Conservation (phyloP, 2,797 vertebrate genomes). For the Antrozous pallidus region DNA sequence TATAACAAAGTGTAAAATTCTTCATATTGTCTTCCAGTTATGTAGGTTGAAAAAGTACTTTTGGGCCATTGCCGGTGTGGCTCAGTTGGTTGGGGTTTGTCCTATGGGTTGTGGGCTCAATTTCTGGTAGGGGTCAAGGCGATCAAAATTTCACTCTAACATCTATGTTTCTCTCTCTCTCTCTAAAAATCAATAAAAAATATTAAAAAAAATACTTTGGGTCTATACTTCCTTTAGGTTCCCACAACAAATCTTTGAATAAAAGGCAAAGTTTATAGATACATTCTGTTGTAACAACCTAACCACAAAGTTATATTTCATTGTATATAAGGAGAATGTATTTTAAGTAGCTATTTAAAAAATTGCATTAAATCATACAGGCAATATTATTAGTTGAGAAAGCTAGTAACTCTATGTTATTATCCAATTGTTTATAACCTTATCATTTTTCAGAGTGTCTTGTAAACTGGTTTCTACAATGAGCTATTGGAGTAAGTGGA, state of each 20-base stretch:
- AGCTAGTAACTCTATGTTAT: conserved; percentile 29
- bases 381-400: conserved; percentile 48
- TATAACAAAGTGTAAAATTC: background rate
- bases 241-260: background rate
- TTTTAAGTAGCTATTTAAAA: conserved; percentile 54
- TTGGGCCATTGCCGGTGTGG: background rate
- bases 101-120: background rate
- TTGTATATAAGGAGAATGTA: background rate
- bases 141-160: background rate
- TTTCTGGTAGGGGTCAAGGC: background rate
- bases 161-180: background rate
- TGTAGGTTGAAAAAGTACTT: background rate
- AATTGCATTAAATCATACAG: background rate
- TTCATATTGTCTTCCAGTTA: background rate
- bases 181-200: background rate
- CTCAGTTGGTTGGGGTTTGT: background rate
- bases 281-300: conserved; percentile 9
- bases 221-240: background rate
- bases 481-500: background rate
- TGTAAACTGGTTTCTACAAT: conserved; percentile 16
- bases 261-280: background rate
- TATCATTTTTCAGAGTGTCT: conserved; percentile 35
- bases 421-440: conserved; percentile 43
- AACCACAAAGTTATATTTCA: conserved; percentile 24
- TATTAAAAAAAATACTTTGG: background rate